phyloP scores from a whole-genome alignment of 2,113 vertebrate species.

The Xenotilapia leptura region DNA sequence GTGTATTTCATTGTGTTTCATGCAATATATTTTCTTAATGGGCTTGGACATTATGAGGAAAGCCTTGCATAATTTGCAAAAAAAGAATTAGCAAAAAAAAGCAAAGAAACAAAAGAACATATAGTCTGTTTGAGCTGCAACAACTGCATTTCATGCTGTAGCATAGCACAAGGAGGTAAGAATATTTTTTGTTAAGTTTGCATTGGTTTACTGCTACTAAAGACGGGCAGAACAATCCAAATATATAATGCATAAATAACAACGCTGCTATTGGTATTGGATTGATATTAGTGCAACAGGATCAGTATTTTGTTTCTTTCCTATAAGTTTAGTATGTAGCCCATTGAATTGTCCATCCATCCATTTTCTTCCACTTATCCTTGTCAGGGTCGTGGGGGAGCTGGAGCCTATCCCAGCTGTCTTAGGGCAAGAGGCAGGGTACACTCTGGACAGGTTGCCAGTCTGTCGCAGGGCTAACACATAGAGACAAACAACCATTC shows the following conservation, averaged over 20 bases:
- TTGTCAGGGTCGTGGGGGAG: neutral
- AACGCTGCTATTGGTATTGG: neutral
- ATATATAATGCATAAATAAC: neutral
- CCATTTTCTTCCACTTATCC: neutral
- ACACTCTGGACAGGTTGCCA: neutral
- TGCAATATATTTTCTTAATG: neutral
- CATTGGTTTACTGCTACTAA: neutral
- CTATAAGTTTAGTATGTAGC: neutral
- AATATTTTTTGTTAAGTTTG: neutral
- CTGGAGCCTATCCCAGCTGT: neutral
- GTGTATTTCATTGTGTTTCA: neutral
- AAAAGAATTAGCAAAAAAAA: neutral
- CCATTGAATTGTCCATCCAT: neutral
- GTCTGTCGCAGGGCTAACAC: neutral
- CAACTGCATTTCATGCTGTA: neutral
- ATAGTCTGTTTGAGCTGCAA: neutral
- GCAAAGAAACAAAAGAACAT: neutral
- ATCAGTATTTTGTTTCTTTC: neutral
- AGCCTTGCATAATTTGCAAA: neutral
- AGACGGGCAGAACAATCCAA: neutral
- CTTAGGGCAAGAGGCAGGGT: neutral
- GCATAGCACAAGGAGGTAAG: neutral
- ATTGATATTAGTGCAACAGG: neutral
- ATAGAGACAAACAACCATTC: neutral
- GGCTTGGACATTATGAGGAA: neutral